Base-by-base conservation (phyloP, 2,797 vertebrate genomes). In the Sylvia borin region DNA sequence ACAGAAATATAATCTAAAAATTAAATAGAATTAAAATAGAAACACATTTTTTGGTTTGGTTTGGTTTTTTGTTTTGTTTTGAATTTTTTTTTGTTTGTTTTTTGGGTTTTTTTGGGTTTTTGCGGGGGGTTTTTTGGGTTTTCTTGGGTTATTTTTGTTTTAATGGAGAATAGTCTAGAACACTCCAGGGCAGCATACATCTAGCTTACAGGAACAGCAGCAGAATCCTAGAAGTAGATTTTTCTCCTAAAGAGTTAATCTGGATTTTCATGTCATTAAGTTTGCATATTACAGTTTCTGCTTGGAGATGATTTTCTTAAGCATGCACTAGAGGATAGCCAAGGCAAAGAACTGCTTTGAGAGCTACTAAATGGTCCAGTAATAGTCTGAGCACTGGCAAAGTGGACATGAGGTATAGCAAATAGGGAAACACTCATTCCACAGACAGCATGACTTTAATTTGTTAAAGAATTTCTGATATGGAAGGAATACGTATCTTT, bases 281-380 rank as follows among this genome's bases (percentile, higher is more conserved):
- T 60, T n/a, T 81, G 43, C 42, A 51, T 32, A 45, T 93, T 54
- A 66, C 16, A 42, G 27, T 40, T 95, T 78, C 79, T 83, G 42
- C 73, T 83, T 70, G 66, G 64, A 94, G 55, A 5, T 79, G 43
- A 91, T 93, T 83, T 91, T 45, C 71, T 92, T 68, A 90, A 95
- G 55, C 66, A 90, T 42, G 60, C 62, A 68, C 82, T 29, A 86
- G 87, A 89, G 85, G 21, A 90, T 58, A 83, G 62, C 38, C 78
- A 92, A 95, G 65, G 26, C 65, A 75, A 93, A 86, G 57, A 81
- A 58, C 20, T 58, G 22, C 36, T 82, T 71, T 64, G 47, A 80
- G 62, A 18, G 21, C 45, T 47, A 12, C 58, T 83, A 40, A 91
- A 51, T 45, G 51, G 51, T 61, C 73, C 73, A 77, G 57, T 51